These are phyloP conservation scores for Thecocarcelia acutangulata DNA, from an alignment of 2,888 invertebrate genomes.

Conservation along the genomic window DNA sequence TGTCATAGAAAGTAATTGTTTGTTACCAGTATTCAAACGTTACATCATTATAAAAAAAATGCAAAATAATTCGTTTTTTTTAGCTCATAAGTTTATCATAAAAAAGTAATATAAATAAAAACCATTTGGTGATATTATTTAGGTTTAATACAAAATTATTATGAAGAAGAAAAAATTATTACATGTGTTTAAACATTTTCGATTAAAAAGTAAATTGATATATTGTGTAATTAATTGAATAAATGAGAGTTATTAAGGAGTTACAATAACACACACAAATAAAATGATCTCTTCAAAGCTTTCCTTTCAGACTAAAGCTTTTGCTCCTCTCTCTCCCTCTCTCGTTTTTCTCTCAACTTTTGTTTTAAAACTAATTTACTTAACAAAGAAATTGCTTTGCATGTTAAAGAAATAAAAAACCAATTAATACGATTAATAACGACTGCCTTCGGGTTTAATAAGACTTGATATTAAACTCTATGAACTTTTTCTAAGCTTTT, in stretches of 20 bases:
- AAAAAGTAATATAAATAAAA: conserved; percentile 40
- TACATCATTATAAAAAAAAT: conserved; percentile 1
- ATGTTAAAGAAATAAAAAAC: conserved; percentile 35
- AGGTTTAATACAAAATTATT: conserved; percentile 56
- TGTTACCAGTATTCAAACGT: conserved; percentile 59
- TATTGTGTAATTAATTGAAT: conserved; percentile 31
- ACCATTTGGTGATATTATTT: conserved; percentile 71
- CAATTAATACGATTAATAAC: conserved; percentile 27
- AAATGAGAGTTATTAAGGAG: conserved; percentile 49
- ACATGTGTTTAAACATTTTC: conserved; percentile 23
- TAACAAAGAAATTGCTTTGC: conserved; percentile 41
- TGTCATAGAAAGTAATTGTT: conserved; percentile 56
- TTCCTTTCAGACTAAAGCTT: too few relatives aligned
- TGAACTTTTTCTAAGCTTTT: conserved; percentile 40
- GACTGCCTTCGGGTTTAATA: conserved; percentile 64
- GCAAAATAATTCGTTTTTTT: conserved; percentile 45
- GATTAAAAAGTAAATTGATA: conserved; percentile 7
- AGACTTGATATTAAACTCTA: conserved; percentile 52
- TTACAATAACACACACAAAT: conserved; percentile 28
- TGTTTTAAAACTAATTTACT: conserved; percentile 9
- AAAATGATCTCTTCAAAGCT: conserved; percentile 58
- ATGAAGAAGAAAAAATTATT: conserved; percentile 16
- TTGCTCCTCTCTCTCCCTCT: conserved; percentile 9
- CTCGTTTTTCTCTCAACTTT: conserved; percentile 1
- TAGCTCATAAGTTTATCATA: conserved; percentile 65